These are phyloP conservation scores for Cassiopea xamachana DNA, from an alignment of 30 jellyfish, hydroid and myxozoan genomes.

Conservation along the genomic window DNA sequence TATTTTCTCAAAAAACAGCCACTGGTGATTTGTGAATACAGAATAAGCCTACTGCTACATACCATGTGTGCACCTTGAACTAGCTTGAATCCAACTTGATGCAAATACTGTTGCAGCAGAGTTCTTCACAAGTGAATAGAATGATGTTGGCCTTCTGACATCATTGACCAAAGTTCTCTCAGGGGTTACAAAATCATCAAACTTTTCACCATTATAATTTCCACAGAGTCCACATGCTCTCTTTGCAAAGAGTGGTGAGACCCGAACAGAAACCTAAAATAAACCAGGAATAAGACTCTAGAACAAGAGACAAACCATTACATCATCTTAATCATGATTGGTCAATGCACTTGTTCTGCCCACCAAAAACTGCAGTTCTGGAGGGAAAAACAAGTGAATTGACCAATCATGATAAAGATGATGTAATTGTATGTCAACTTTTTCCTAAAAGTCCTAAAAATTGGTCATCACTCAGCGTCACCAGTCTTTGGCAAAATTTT, in stretches of 20 bases:
- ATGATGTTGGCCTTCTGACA: conserved; percentile 45
- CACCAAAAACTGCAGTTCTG: too few relatives aligned
- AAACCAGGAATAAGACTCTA: too few relatives aligned
- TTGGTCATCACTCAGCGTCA: too few relatives aligned
- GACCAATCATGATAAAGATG: too few relatives aligned
- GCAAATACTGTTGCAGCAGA: conserved; percentile 63
- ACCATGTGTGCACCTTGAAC: conserved; percentile 51
- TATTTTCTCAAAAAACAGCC: not conserved
- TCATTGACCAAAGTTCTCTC: conserved; percentile 56
- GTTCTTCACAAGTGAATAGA: conserved; percentile 28
- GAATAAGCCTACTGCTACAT: not conserved
- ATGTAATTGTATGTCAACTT: too few relatives aligned
- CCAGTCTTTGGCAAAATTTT: too few relatives aligned
- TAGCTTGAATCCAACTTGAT: conserved; percentile 72
- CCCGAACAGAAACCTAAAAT: conserved; percentile 46
- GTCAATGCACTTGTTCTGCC: too few relatives aligned
- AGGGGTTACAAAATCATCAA: conserved; percentile 72
- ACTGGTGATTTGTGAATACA: not conserved
- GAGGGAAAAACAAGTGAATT: too few relatives aligned
- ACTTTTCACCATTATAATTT: conserved; percentile 61
- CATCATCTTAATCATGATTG: too few relatives aligned
- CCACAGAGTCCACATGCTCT: conserved; percentile 89
- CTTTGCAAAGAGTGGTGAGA: conserved; percentile 71
- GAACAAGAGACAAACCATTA: too few relatives aligned
- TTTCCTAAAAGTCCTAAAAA: too few relatives aligned